These are phyloP conservation scores for Lagodon rhomboides DNA, from an alignment of 2,797 vertebrate genomes.

Conservation along the genomic window DNA sequence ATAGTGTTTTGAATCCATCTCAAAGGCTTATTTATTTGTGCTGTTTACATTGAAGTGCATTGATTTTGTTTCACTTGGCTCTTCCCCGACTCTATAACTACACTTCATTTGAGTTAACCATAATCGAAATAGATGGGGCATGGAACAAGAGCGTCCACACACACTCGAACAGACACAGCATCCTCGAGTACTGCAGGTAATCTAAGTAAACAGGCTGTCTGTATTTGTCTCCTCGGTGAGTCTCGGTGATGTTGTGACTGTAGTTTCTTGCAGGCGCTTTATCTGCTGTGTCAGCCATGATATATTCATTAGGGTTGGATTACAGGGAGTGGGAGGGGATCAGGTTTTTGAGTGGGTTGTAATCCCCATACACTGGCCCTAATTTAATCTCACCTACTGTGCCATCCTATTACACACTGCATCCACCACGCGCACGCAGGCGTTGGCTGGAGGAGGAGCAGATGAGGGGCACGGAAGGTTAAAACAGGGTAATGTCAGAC, in stretches of 20 bases:
- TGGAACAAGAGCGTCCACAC: slow-evolving; percentile 27
- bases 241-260: slow-evolving; percentile 66
- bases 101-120: slow-evolving; percentile 50
- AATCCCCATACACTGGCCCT: slow-evolving; percentile 85
- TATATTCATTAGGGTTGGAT: slow-evolving; percentile 87
- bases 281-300: slow-evolving; percentile 82
- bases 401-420: slow-evolving; percentile 84
- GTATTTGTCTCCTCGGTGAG: slow-evolving; percentile 40
- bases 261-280: slow-evolving; percentile 54
- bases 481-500: slow-evolving; percentile 65
- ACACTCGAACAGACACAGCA: slow-evolving; percentile 30
- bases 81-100: slow-evolving; percentile 24
- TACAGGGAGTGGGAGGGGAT: slow-evolving; percentile 83
- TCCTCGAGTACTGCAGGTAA: slow-evolving; percentile 47
- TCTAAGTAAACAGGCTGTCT: slow-evolving; percentile 44
- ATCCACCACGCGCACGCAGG: slow-evolving; percentile 67
- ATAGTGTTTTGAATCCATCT: slow-evolving; percentile 31
- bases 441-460: slow-evolving; percentile 45
- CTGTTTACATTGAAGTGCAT: slow-evolving; percentile 61
- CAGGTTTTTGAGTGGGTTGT: slow-evolving; percentile 82
- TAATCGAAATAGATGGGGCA: slow-evolving; percentile 50
- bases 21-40: slow-evolving; percentile 49
- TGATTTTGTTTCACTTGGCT: slow-evolving; percentile 60
- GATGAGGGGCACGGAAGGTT: slow-evolving; percentile 55
- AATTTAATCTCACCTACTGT: slow-evolving; percentile 89